Evolutionary conservation across 1,140 invertebrate genomes (phyloP).

Genomic region (Papilio glaucus): DNA sequence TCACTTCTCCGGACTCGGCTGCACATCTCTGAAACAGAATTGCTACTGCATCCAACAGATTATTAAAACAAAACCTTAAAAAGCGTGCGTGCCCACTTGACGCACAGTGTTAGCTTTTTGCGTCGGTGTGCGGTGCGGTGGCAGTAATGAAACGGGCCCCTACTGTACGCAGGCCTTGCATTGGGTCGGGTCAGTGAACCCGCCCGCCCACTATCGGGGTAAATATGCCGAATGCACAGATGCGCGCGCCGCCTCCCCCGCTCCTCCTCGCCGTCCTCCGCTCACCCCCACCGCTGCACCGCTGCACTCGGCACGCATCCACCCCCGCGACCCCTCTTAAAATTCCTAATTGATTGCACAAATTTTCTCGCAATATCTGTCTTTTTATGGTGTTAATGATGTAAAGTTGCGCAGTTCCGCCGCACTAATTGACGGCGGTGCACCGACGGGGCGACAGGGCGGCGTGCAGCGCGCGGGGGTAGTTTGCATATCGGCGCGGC

Average conservation of each 20-base stretch:
- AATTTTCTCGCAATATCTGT: conserved; percentile 83
- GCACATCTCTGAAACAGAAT: conserved; percentile 51
- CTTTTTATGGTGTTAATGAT: conserved; percentile 82
- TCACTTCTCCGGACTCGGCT: conserved; percentile 40
- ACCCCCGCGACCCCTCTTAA: conserved; percentile 74
- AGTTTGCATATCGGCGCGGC: conserved; percentile 55
- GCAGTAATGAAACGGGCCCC: conserved; percentile 74
- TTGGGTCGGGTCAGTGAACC: conserved; percentile 82
- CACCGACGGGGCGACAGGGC: conserved; percentile 22
- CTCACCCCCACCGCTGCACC: conserved; percentile 55
- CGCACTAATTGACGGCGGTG: conserved; percentile 71
- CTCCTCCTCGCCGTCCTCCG: conserved; percentile 46
- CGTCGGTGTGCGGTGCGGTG: conserved; percentile 76
- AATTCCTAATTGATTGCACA: conserved; percentile 83
- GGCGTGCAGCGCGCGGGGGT: conserved; percentile 28
- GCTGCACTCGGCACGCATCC: conserved; percentile 79
- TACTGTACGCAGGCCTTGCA: conserved; percentile 78
- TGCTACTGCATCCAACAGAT: conserved; percentile 58
- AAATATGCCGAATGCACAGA: conserved; percentile 83
- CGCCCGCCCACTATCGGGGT: conserved; percentile 81
- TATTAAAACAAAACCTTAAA: conserved; percentile 77
- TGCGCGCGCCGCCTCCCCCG: conserved; percentile 76
- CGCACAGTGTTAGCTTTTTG: conserved; percentile 78
- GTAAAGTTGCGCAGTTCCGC: conserved; percentile 78
- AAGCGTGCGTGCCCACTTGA: conserved; percentile 79